phyloP scores from a whole-genome alignment of 37 sponge, comb jelly and placozoan species.

The Oopsacas minuta region DNA sequence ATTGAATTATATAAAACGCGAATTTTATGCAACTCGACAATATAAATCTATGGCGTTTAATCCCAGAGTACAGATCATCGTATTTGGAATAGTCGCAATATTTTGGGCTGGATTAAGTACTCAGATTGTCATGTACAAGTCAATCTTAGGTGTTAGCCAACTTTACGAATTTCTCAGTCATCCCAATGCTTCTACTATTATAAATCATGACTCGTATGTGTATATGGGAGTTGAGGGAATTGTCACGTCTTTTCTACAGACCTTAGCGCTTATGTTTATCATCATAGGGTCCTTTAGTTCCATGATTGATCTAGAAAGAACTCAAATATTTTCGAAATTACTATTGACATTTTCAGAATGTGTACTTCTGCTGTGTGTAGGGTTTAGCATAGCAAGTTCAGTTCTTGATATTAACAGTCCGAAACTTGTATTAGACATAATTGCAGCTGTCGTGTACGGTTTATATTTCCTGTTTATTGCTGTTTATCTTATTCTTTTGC shows the following conservation, averaged over 20 bases:
- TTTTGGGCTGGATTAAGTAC: background rate
- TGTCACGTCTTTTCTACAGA: background rate
- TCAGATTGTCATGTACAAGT: background rate
- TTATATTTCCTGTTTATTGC: background rate
- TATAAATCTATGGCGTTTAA: background rate
- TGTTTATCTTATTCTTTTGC: background rate
- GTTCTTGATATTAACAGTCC: background rate
- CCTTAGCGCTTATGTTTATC: background rate
- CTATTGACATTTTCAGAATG: background rate
- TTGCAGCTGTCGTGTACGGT: background rate
- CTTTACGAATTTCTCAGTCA: background rate
- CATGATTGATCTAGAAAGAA: background rate
- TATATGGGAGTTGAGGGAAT: background rate
- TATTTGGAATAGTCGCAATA: background rate
- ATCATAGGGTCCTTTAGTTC: background rate
- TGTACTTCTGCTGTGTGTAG: background rate
- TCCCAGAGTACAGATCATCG: background rate
- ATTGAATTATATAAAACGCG: too few species aligned
- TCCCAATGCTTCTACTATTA: background rate
- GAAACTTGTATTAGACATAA: background rate
- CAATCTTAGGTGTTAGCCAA: background rate
- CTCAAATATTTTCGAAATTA: background rate
- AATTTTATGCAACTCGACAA: too few species aligned
- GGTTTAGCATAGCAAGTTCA: background rate
- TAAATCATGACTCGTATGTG: background rate